Base-by-base conservation (phyloP, 2,888 invertebrate species). In the Mythimna lalbum region DNA sequence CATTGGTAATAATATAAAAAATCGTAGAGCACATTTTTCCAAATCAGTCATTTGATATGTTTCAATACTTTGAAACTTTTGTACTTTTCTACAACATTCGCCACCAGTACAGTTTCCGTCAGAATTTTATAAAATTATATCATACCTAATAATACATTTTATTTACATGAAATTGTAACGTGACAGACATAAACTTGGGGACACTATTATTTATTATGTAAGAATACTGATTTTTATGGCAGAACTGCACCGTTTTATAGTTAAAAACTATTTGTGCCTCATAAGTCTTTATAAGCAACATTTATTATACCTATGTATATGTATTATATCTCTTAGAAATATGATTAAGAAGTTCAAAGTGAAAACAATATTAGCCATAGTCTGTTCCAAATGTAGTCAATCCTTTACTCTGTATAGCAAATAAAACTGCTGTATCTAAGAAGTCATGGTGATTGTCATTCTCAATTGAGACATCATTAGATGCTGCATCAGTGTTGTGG, bases 401-500 rank as follows among this genome's bases (percentile, higher is more conserved):
- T 39, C 98, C 98, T 91, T 97, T 97, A 89, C 97, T 97, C 88
- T 97, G 97, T 79, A 98, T 98, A 47, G 98, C 98, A 86, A 97
- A 97, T 56, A 97, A 96, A n/a, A 98, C 97, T n/a, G 98, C 98
- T 63, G 97, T 96, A 92, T 97, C 97, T 80, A 98, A 91, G 87
- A 97, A 97, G 86, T 97, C 97, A 89, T 92, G 95, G 79, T 95
- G 92, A 86, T 87, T 56, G 12, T 69, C 73, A 62, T 21, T n/a
- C 43, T 70, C 77, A 21, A 27, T 43, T 50, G 12, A 49, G 1
- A 36, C 39, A n/a, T 70, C 62, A 39, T 61, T n/a, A 57, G 72
- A 36, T 23, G 33, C 43, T 76, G 49, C 68, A 12, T 57, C 57
- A 60, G 23, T 19, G 31, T 61, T 56, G 10, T 50, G 76, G 47